Evolutionary conservation across 2,113 vertebrate species (phyloP), one percentile per base, ranked within the genome.

Genomic region (Eurystomus gularis): DNA sequence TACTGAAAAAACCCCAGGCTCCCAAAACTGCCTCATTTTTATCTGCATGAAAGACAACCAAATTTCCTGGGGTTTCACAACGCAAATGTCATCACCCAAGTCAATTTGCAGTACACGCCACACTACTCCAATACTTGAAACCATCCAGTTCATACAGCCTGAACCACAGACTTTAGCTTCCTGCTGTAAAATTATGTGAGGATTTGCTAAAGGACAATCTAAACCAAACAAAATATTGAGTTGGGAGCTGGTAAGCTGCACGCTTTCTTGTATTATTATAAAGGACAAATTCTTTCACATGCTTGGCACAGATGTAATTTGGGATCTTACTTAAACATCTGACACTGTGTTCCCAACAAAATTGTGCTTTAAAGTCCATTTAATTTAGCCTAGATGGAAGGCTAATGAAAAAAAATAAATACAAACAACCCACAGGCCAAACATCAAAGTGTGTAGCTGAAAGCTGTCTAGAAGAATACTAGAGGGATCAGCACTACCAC

Each of bases 371-470:
- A 15, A 83, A 86, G 64, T 70, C 72, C 35, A 0, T 86, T 95
- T 94, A 90, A 93, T 11, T 19, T 21, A n/a, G 39, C 14, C 79
- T 91, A 61, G 78, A 93, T 79, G 37, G 90, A 82, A 85, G 39
- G 54, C 29, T n/a, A 71, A 68, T 73, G n/a, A 68, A 52, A 79
- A 65, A 70, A 11, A 29, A 6, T 33, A 35, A 37, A 24, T 7
- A 25, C 65, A 88, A 70, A 76, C 49, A 81, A 87, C 70, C 48
- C 82, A 79, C 31, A 78, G 66, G 73, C 65, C 78, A 90, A 37
- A 85, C 87, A 91, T 95, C 87, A 97, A 96, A 96, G 72, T 19
- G 57, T 31, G 64, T 2, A 51, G 86, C 77, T 93, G 48, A 71
- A 78, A 91, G 66, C 66, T 5, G 9, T 82, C 92, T 90, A 16